Evolutionary conservation across 2,113 vertebrate genomes (phyloP), one percentile per base, ranked within the genome.

Genomic region (Glaucomys volans): DNA sequence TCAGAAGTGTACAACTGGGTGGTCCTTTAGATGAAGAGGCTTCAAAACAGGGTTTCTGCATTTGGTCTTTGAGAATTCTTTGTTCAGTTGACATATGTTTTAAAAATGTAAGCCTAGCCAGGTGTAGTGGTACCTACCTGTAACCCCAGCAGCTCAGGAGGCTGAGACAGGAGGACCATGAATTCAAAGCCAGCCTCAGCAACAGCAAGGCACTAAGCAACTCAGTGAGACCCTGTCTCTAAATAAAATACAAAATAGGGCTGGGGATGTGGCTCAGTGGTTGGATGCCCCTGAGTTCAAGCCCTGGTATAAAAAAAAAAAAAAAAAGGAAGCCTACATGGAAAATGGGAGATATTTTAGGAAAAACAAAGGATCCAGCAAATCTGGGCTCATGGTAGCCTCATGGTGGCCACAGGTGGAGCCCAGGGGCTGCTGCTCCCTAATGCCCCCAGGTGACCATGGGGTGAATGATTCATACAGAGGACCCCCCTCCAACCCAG

Each of bases 401-500:
- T 76, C 32, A 2, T 0, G 4, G 72, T 8, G 0, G 84, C 5
- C n/a, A 40, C 44, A 52, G 67, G 40, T 18, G 18, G 57, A 24
- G 4, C 10, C 0, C 35, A n/a, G 32, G 16, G 40, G 72, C 35
- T 0, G 11, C 16, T 59, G 37, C 42, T 80, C 35, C 42, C 50
- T 37, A 18, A 37, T 3, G 28, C 44, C 32, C 72, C n/a, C 2
- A 8, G 32, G 12, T 22, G 44, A 37, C 81, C 40, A 12, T 40
- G 30, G 12, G 6, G 28, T 5, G 67, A 76, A 67, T 32, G 26
- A 47, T 5, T 42, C 28, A 1, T 35, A 35, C 32, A 67, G 66
- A 22, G 1, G 22, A 22, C 10, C 8, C 14, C 40, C 13, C 20
- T 5, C 28, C 28, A n/a, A 28, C 4, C 8, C 5, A 8, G 14